phyloP scores from a whole-genome alignment of 1,140 invertebrate genomes.

The Drosophila lini region DNA sequence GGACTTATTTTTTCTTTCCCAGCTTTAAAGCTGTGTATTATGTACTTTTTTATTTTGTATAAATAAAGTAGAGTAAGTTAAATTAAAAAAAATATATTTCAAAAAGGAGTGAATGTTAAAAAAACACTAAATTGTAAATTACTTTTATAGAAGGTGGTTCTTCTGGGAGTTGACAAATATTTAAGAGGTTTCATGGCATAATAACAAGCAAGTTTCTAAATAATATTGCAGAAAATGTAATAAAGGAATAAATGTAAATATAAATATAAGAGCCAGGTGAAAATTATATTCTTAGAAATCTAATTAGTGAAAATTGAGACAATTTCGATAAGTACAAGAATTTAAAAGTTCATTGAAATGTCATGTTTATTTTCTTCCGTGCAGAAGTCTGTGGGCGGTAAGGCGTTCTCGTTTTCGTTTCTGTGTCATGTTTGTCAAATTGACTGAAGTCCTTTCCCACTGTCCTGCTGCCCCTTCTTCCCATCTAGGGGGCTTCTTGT shows the following conservation, averaged over 20 bases:
- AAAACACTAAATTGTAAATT: no score
- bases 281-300: not conserved
- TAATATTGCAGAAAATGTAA: no score
- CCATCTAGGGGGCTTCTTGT: slow-evolving; percentile 18
- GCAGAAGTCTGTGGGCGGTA: slow-evolving; percentile 19
- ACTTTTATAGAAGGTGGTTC: no score
- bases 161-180: no score
- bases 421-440: slow-evolving; percentile 79
- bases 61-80: not conserved
- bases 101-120: no score
- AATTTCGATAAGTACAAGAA: not conserved
- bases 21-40: not conserved
- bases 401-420: slow-evolving; percentile 54
- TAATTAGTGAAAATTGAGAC: not conserved
- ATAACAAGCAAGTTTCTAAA: no score
- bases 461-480: slow-evolving; percentile 18
- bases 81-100: no score
- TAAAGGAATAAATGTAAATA: not conserved
- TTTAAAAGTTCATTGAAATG: not conserved
- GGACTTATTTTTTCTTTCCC: not conserved
- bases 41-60: not conserved
- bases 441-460: slow-evolving; percentile 59
- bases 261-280: not conserved
- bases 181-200: no score
- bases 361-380: slow-evolving; percentile 1